phyloP scores from a whole-genome alignment of 2,888 invertebrate species.

The Marasmarcha lunaedactyla region DNA sequence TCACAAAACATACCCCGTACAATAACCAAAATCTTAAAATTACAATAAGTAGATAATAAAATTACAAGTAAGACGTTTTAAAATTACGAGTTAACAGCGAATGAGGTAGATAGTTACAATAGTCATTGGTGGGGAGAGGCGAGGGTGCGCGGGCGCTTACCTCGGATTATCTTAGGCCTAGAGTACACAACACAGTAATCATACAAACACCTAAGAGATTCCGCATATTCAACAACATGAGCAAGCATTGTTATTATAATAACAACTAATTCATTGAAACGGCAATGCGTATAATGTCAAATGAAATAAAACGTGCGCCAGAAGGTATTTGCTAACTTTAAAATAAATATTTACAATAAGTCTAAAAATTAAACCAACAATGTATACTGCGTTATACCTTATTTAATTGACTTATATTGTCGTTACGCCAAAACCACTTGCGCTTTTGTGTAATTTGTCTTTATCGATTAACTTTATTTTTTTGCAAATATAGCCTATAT shows the following conservation, averaged over 20 bases:
- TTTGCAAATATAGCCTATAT: too few relatives aligned
- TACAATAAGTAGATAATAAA: conserved; percentile 64
- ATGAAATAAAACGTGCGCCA: neutral
- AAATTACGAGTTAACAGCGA: conserved; percentile 40
- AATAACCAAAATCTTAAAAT: conserved; percentile 57
- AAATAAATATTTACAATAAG: conserved; percentile 2
- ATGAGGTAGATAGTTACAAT: conserved; percentile 50
- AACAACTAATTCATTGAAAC: neutral
- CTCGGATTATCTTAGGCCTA: conserved; percentile 2
- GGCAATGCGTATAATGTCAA: neutral
- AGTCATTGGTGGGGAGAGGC: conserved; percentile 21
- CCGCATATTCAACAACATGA: conserved; percentile 36
- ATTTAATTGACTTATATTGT: conserved; percentile 59
- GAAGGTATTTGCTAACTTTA: neutral
- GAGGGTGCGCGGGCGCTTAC: neutral
- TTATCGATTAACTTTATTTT: too few relatives aligned
- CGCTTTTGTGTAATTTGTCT: too few relatives aligned
- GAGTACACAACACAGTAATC: conserved; percentile 9
- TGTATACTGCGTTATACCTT: conserved; percentile 26
- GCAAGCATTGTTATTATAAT: conserved; percentile 20
- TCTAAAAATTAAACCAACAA: conserved; percentile 5
- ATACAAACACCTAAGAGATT: conserved; percentile 40
- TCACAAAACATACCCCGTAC: conserved; percentile 67
- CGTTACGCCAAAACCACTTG: conserved; percentile 11
- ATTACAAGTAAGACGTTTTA: conserved; percentile 47